phyloP scores from a whole-genome alignment of 2,888 invertebrate genomes.

The Cylloceria caligata region DNA sequence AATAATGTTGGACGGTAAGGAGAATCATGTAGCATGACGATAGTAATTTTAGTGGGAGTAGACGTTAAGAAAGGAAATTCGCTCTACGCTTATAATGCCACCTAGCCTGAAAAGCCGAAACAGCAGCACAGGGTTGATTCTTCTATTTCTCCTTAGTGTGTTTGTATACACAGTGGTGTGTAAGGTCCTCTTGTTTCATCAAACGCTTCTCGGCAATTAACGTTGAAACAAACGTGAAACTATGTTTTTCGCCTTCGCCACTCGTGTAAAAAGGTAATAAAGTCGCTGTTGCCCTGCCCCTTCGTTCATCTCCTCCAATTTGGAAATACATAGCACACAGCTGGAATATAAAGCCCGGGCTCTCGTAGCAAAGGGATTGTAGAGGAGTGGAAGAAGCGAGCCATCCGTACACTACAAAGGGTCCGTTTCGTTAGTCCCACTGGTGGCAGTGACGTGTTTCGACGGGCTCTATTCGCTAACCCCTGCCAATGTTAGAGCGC shows the following conservation, averaged over 20 bases:
- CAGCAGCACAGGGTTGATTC: not conserved
- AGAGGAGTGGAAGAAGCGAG: conserved; percentile 33
- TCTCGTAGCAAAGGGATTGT: conserved; percentile 25
- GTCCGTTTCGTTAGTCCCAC: conserved; percentile 39
- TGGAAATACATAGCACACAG: not conserved
- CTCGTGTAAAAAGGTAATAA: conserved; percentile 49
- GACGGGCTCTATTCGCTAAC: conserved; percentile 38
- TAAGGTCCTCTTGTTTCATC: conserved; percentile 78
- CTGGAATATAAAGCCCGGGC: conserved; percentile 38
- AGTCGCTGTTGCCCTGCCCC: conserved; percentile 44
- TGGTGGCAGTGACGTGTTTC: conserved; percentile 35
- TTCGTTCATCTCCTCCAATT: conserved; percentile 41
- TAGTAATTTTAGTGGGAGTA: conserved; percentile 5
- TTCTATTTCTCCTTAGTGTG: not conserved
- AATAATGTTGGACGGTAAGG: conserved; percentile 5
- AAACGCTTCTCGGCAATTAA: conserved; percentile 80
- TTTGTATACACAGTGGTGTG: conserved; percentile 62
- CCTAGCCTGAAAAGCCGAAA: conserved; percentile 16
- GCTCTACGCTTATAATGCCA: not conserved
- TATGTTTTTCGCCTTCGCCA: conserved; percentile 73
- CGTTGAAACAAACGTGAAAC: conserved; percentile 78
- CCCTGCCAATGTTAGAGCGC: conserved; percentile 29
- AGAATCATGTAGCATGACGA: conserved; percentile 5
- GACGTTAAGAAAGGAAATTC: conserved; percentile 8
- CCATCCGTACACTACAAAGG: conserved; percentile 30